Base-by-base conservation (phyloP, 2,888 invertebrate species). In the Metacarcinus magister region DNA sequence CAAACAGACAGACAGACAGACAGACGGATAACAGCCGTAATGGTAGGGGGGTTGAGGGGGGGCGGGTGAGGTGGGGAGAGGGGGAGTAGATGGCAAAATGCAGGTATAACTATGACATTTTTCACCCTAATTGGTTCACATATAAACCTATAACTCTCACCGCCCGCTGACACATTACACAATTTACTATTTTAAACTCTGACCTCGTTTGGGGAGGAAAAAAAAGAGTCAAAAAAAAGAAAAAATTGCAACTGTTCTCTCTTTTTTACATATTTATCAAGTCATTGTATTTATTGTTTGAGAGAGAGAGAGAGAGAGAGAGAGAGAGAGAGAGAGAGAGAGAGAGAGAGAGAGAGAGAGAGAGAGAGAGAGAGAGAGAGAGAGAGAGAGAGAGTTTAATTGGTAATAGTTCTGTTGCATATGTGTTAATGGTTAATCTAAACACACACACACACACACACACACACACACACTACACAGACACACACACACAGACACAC, bases 101-200 rank as follows among this genome's bases (percentile, higher is more conserved):
- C 82, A 82, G 32, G 82, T 32, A 82, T 32, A 82, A 82, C 82
- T 82, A 28, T 82, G 82, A 82, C 82, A 82, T 82, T 82, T 82
- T 82, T 82, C 82, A 82, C 32, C 82, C 32, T 82, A 82, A 82
- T 82, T 82, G 82, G 28, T 28, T 82, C 82, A 4, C 82, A 28
- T 82, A 32, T 82, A 28, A 82, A 82, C 32, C 13, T 32, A 82
- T 82, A 82, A 28, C 82, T 82, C 82, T 32, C 82, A 32, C 32
- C 8, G 32, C 32, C 2, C 2, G 8, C 82, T 13, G 13, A 28
- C 28, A 82, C 32, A 4, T 28, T 82, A 82, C 5, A 82, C 82
- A 28, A 82, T 32, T 82, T 82, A 28, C 10, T 82, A 32, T 32
- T 82, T 32, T 82, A 8, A 32, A 82, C 32, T 82, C 32, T 4